Conservation (phyloP, 2,888 invertebrate species). For the Eupithecia insigniata region DNA sequence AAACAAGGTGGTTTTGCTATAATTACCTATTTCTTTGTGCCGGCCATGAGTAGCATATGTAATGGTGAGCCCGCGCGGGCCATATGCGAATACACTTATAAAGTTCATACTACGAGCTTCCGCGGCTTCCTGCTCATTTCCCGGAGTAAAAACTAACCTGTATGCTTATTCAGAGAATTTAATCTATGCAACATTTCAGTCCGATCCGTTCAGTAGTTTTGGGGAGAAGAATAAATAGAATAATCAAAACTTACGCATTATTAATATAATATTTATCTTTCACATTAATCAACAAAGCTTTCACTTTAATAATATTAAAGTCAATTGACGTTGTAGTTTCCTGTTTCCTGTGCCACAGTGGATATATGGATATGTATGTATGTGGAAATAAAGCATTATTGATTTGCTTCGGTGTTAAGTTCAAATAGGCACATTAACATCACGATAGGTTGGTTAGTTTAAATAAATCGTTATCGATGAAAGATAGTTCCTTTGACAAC, state of each 20-base stretch:
- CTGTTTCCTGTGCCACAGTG: too few species aligned
- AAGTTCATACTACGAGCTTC: not conserved
- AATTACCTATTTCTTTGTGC: too few species aligned
- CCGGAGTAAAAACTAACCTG: too few species aligned
- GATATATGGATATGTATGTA: too few species aligned
- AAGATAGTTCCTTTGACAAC: not conserved
- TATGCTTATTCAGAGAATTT: not conserved
- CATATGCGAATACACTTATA: too few species aligned
- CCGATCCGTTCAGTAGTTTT: not conserved
- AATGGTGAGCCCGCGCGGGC: too few species aligned
- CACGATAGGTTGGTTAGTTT: not conserved
- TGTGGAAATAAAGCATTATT: not conserved
- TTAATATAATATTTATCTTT: too few species aligned
- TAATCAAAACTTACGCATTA: not conserved
- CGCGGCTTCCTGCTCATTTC: not conserved
- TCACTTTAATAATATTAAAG: too few species aligned
- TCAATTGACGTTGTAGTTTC: too few species aligned
- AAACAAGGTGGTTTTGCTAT: too few species aligned
- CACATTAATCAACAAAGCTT: too few species aligned
- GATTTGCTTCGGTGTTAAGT: not conserved
- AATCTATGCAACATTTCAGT: not conserved
- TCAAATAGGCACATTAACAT: not conserved
- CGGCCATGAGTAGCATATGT: too few species aligned
- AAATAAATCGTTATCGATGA: not conserved
- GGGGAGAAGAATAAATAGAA: not conserved